Evolutionary conservation across 2,888 invertebrate genomes (phyloP).

Genomic region (Caenorhabditis macrosperma): DNA sequence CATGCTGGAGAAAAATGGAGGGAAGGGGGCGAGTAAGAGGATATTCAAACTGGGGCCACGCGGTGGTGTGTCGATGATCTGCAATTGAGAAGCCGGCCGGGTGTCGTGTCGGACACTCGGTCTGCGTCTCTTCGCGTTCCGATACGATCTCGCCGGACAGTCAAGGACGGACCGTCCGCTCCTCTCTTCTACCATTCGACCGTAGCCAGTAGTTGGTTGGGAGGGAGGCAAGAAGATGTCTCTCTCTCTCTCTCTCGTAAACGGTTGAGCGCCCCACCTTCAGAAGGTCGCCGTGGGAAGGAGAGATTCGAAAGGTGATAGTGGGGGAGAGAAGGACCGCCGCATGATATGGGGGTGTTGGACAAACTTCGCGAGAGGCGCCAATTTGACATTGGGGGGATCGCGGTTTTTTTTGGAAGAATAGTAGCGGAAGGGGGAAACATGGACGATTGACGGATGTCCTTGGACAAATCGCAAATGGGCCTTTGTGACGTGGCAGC

Average conservation of each 20-base stretch:
- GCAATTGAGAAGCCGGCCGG: conserved; percentile 46
- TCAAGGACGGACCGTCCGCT: conserved; percentile 26
- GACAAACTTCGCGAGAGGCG: background rate
- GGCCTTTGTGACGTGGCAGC: background rate
- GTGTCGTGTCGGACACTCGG: conserved; percentile 6
- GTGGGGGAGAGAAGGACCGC: background rate
- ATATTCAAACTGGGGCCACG: conserved; percentile 42
- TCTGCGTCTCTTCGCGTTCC: conserved; percentile 17
- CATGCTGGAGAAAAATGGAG: background rate
- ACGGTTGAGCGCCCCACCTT: conserved; percentile 29
- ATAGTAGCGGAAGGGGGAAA: background rate
- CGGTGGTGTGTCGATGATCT: conserved; percentile 40
- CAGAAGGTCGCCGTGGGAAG: conserved; percentile 27
- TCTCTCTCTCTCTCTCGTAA: conserved; percentile 35
- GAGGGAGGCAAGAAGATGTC: conserved; percentile 29
- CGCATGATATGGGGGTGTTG: background rate
- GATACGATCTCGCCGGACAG: conserved; percentile 34
- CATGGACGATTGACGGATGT: background rate
- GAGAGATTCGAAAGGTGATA: conserved; percentile 10
- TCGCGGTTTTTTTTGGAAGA: background rate
- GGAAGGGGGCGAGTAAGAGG: background rate
- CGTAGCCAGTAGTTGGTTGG: conserved; percentile 13
- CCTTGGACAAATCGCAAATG: background rate
- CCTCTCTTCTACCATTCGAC: conserved; percentile 7
- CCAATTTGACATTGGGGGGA: background rate